Evolutionary conservation across 2,888 invertebrate species (phyloP), one percentile per base, ranked within the genome.

Genomic region (Hoplodrina blanda): DNA sequence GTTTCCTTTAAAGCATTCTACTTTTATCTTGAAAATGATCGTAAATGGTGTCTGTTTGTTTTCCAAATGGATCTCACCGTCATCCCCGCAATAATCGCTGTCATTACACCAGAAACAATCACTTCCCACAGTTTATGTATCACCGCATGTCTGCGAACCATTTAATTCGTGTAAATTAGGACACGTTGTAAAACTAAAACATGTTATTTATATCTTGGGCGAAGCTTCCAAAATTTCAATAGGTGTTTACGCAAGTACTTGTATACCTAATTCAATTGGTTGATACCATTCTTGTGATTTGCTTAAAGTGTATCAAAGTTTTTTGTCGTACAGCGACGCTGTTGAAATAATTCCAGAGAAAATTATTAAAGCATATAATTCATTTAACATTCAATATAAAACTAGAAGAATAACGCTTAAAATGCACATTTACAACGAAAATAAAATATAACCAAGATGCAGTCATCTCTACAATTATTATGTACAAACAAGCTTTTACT

Each of bases 81-180:
- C 11, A 8, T 56, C n/a, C 19, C 11, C 37, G 8, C 41, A 41
- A 56, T 63, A 61, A 60, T 56, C 17, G 19, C 55, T 70, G 53
- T 66, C 55, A 63, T 53, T 76, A 52, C 62, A 55, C 25, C 50
- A 62, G 15, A 68, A 62, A 76, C 50, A 76, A 65, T 76, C 13
- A 62, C 55, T 68, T 68, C 30, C 53, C 44, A 56, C 64, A 65
- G 59, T 80, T 69, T 73, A 80, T 77, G 50, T 77, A 83, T 82
- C 76, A 76, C 52, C 72, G 63, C 52, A 67, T 55, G 69, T 73
- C 65, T 72, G 76, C 60, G 65, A 55, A 68, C 71, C 72, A 78
- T 83, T 79, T 78, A 86, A 87, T 80, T 83, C 81, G 62, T 66
- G 77, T 73, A 86, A 85, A 81, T 84, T 85, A 80, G 84, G 79